Evolutionary conservation across 2,888 invertebrate genomes (phyloP), one percentile per base, ranked within the genome.

Genomic region (Belgica antarctica): DNA sequence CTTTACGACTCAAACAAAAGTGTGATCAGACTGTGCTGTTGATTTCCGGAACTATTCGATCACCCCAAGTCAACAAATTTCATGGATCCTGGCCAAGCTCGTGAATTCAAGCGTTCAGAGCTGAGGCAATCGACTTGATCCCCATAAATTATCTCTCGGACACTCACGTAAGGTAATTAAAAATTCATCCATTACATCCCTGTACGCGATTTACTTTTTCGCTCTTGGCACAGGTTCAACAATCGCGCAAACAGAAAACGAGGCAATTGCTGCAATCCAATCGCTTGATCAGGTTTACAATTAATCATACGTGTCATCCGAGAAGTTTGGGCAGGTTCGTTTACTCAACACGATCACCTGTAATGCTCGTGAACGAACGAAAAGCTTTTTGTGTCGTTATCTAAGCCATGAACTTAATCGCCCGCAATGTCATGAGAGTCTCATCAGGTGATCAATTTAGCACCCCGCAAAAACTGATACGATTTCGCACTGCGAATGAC

Each of bases 391-490:
- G 41, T 41, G 41, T n/a, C n/a, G 3, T 41, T 10, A 41, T 5
- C 41, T 41, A 5, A 41, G 41, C 41, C 41, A n/a, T 41, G 41
- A 41, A 41, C 41, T 41, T 41, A 41, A 41, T n/a, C 41, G 12
- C n/a, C 2, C 15, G 41, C 41, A 41, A 41, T 5, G 10, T 41
- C 41, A 10, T 41, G 12, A n/a, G n/a, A 41, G 41, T 10, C n/a
- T n/a, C 10, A 41, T 41, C 41, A 41, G 41, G 41, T 41, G 41
- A 41, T 41, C 41, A 41, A 5, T 41, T 41, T 41, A 41, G 41
- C 41, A n/a, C 12, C 41, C 41, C 41, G 10, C 41, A 5, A 41
- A 41, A 41, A 41, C n/a, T 15, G 41, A 41, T 41, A n/a, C 41
- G 15, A 41, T 41, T 41, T 41, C 41, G 41, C 41, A 41, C 2